Percentiles rank a stretch among this genome's conserved stretches.
These are phyloP conservation scores for Cyphomyrus plagiostoma DNA, from an alignment of 2,113 vertebrate genomes.

Conservation along the genomic window DNA sequence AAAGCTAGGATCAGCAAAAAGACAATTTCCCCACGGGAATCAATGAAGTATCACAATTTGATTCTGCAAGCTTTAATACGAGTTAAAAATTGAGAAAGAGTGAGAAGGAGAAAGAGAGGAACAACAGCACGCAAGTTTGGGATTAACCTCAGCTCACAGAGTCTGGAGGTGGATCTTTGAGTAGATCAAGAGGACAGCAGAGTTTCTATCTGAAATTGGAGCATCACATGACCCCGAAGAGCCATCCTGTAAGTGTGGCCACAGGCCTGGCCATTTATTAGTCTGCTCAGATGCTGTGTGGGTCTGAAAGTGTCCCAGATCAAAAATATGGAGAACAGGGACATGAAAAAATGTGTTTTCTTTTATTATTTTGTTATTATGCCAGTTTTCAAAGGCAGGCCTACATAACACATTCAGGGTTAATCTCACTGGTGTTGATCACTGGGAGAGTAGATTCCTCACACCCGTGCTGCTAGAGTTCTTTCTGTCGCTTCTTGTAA, in stretches of 20 bases:
- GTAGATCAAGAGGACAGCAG: background rate
- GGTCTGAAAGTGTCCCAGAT: background rate
- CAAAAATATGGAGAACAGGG: background rate
- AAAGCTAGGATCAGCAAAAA: background rate
- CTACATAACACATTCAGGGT: constrained; percentile 5
- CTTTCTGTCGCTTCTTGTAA: background rate
- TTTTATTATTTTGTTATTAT: background rate
- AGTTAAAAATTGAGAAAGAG: background rate
- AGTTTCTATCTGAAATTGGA: background rate
- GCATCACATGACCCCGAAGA: background rate
- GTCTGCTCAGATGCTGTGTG: background rate
- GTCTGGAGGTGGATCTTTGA: background rate
- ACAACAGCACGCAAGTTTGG: background rate
- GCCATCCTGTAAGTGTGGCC: background rate
- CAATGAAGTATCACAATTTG: background rate
- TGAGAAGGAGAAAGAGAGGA: background rate
- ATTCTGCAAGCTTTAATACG: background rate
- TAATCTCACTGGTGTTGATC: background rate
- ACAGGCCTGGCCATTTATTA: background rate
- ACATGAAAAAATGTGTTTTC: background rate
- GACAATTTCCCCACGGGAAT: background rate
- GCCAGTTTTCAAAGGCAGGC: background rate
- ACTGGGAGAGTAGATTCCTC: background rate
- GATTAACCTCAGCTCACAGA: background rate
- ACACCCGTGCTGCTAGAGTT: background rate